phyloP scores from a whole-genome alignment of 2,113 vertebrate species.

The Aspidoscelis tigris region DNA sequence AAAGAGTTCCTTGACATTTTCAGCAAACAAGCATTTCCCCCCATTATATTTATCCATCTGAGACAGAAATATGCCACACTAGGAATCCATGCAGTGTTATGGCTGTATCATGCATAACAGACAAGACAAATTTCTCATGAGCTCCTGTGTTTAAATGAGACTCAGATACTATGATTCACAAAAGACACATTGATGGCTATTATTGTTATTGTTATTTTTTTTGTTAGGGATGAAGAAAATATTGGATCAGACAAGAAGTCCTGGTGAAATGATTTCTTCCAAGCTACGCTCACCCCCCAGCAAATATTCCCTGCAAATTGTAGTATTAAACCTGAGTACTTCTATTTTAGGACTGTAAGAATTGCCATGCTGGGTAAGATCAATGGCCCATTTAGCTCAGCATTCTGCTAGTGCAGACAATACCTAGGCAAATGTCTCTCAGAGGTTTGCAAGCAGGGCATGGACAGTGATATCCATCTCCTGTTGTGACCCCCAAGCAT shows the following conservation, averaged over 20 bases:
- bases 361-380: conserved; percentile 28
- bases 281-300: neutral
- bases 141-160: conserved; percentile 58
- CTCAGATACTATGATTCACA: conserved; percentile 53
- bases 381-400: conserved; percentile 31
- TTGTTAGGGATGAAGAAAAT: conserved; percentile 21
- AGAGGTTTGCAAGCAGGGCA: conserved; percentile 5
- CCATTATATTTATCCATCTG: conserved; percentile 66
- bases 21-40: conserved; percentile 37
- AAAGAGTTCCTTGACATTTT: conserved; percentile 63
- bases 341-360: conserved; percentile 28
- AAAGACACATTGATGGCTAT: conserved; percentile 55
- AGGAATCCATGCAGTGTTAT: conserved; percentile 57
- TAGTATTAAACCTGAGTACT: neutral
- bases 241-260: conserved; percentile 26
- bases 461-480: conserved; percentile 9
- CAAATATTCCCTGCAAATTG: neutral
- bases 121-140: conserved; percentile 55
- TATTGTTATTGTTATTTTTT: conserved; percentile 17
- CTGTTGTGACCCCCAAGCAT: conserved; percentile 8
- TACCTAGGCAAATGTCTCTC: conserved; percentile 16
- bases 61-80: conserved; percentile 69
- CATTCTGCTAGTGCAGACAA: neutral
- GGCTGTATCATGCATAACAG: conserved; percentile 61
- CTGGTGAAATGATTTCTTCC: conserved; percentile 30